Conservation (phyloP, 2,888 invertebrate genomes). For the Nematopogon swammerdamellus region DNA sequence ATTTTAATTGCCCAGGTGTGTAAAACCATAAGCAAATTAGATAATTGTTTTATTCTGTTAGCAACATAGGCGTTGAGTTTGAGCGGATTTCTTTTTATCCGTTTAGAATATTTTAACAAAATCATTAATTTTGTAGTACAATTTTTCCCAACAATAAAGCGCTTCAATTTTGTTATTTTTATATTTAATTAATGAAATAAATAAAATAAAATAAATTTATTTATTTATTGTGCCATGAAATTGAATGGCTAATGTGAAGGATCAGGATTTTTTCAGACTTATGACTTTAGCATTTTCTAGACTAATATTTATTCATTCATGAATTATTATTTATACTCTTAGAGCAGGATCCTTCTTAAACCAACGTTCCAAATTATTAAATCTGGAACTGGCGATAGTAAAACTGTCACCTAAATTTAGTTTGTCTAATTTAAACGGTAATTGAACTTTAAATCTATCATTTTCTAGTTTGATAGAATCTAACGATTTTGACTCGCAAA, state of each 20-base stretch:
- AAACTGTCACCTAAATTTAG: constrained; percentile 10
- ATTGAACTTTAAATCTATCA: constrained; percentile 9
- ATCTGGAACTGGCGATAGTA: constrained; percentile 10
- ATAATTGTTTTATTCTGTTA: too few relatives aligned
- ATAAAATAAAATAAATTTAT: too few relatives aligned
- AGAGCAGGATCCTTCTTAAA: constrained; percentile 3
- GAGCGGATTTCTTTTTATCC: too few relatives aligned
- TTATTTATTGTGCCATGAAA: constrained; percentile 10
- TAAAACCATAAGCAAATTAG: too few relatives aligned
- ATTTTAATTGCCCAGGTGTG: too few relatives aligned
- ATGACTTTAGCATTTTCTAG: constrained; percentile 5
- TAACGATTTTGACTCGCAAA: constrained; percentile 8
- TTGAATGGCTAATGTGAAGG: constrained; percentile 5
- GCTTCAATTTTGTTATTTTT: constrained; percentile 3
- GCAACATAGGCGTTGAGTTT: too few relatives aligned
- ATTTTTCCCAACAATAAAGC: too few relatives aligned
- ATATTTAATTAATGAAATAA: constrained; percentile 8
- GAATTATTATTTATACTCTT: constrained; percentile 6
- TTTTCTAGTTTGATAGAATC: constrained; percentile 5
- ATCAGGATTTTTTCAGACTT: constrained; percentile 1
- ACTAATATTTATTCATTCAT: constrained; percentile 7
- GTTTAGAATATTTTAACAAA: neutral
- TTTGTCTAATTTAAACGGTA: constrained; percentile 9
- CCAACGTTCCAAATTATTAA: constrained; percentile 11
- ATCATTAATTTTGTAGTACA: neutral